phyloP scores from a whole-genome alignment of 2,888 invertebrate species.

The Rhogogaster chlorosoma region DNA sequence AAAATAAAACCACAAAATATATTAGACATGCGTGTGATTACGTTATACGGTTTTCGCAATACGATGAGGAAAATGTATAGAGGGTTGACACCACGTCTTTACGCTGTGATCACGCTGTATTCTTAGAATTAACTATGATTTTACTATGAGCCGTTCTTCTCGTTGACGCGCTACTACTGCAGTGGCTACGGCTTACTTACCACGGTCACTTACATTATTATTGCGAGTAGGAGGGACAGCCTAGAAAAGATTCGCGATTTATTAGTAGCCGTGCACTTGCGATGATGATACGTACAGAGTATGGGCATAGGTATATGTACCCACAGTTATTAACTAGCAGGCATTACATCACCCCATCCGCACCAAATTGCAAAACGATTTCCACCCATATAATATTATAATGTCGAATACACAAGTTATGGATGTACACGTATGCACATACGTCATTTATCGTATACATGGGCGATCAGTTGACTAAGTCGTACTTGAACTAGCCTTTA shows the following conservation, averaged over 20 bases:
- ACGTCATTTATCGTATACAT: neutral
- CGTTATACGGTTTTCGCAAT: neutral
- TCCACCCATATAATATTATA: neutral
- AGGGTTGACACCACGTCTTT: neutral
- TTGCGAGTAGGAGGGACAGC: constrained; percentile 18
- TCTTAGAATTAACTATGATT: neutral
- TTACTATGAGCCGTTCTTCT: neutral
- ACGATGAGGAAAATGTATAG: neutral
- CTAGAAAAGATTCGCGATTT: constrained; percentile 4
- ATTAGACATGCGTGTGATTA: neutral
- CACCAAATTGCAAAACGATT: constrained; percentile 1
- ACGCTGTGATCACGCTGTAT: neutral
- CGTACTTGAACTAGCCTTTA: neutral
- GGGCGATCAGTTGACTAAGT: constrained; percentile 1
- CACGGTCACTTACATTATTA: constrained; percentile 34
- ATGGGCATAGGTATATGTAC: neutral
- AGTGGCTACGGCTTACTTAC: neutral
- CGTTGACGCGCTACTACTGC: neutral
- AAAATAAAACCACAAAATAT: neutral
- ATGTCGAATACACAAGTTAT: neutral
- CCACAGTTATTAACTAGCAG: neutral
- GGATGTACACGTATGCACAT: neutral
- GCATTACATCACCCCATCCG: neutral
- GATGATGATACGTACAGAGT: neutral
- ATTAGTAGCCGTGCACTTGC: constrained; percentile 17